A percentile compares a stretch with the other conserved stretches of the same genome.
phyloP scores from a whole-genome alignment of 2,113 vertebrate genomes.

The Lagopus muta region DNA sequence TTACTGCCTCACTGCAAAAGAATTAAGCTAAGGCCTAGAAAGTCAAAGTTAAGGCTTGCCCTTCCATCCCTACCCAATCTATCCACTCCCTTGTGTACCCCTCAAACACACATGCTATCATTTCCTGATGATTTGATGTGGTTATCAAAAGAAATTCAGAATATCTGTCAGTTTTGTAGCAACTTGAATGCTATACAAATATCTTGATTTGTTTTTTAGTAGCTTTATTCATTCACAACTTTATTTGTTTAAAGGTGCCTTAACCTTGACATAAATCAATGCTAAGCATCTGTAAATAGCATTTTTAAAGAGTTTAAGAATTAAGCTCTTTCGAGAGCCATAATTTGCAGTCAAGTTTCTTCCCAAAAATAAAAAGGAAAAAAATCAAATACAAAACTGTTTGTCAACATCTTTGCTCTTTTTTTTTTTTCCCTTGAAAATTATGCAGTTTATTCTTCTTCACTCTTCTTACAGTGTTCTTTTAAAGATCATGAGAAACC shows the following conservation, averaged over 20 bases:
- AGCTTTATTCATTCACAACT: conserved; percentile 66
- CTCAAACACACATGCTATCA: conserved; percentile 22
- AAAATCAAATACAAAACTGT: background rate
- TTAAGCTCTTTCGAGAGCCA: background rate
- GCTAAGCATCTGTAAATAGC: background rate
- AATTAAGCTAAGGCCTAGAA: conserved; percentile 2
- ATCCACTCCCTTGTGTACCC: conserved; percentile 46
- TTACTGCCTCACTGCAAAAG: conserved; percentile 16
- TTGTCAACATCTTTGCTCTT: background rate
- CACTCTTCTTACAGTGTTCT: background rate
- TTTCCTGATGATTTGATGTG: conserved; percentile 48
- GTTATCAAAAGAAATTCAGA: conserved; percentile 69
- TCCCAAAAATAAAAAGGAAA: background rate
- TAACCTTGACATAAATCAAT: conserved; percentile 73
- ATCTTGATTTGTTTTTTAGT: conserved; percentile 69
- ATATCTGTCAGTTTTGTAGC: conserved; percentile 69
- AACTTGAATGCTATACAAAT: conserved; percentile 70
- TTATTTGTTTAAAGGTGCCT: conserved; percentile 76
- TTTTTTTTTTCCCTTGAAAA: background rate
- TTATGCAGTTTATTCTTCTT: background rate
- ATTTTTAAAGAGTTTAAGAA: conserved; percentile 34
- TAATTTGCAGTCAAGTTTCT: background rate
- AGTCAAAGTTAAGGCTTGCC: conserved; percentile 52
- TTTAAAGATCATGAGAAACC: background rate
- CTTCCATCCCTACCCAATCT: conserved; percentile 34